These are phyloP conservation scores for Tortrix viridana DNA, from an alignment of 2,888 invertebrate genomes.

Conservation along the genomic window DNA sequence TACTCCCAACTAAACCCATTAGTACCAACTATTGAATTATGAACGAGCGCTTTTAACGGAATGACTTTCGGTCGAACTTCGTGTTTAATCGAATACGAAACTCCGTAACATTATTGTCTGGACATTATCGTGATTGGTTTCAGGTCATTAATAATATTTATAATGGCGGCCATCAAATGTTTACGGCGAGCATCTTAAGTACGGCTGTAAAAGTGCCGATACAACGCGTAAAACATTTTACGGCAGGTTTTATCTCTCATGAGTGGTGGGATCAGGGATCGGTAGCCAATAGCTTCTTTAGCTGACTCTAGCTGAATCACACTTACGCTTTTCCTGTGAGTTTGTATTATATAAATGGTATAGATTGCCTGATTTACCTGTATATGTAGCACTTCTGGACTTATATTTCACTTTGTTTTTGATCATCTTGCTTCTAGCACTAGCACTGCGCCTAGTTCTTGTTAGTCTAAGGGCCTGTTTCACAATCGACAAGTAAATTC, in stretches of 20 bases:
- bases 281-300: neutral
- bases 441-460: no score
- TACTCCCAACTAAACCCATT: conserved; percentile 33
- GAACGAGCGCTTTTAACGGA: conserved; percentile 39
- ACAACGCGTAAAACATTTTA: conserved; percentile 66
- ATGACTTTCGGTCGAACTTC: conserved; percentile 37
- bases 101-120: conserved; percentile 45
- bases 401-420: no score
- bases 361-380: no score
- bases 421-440: no score
- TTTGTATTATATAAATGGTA: no score
- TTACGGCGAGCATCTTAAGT: conserved; percentile 52
- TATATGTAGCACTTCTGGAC: no score
- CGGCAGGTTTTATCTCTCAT: conserved; percentile 52
- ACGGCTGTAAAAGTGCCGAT: conserved; percentile 49
- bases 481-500: no score
- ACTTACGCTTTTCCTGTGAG: no score
- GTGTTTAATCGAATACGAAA: conserved; percentile 43
- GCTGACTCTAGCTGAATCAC: conserved; percentile 1
- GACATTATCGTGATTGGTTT: conserved; percentile 54
- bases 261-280: conserved; percentile 38
- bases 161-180: conserved; percentile 66
- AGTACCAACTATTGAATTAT: conserved; percentile 29
- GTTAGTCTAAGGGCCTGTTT: no score
- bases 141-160: conserved; percentile 48